Evolutionary conservation across 2,113 vertebrate species (phyloP).

Genomic region (Sinocyclocheilus maitianheensis): DNA sequence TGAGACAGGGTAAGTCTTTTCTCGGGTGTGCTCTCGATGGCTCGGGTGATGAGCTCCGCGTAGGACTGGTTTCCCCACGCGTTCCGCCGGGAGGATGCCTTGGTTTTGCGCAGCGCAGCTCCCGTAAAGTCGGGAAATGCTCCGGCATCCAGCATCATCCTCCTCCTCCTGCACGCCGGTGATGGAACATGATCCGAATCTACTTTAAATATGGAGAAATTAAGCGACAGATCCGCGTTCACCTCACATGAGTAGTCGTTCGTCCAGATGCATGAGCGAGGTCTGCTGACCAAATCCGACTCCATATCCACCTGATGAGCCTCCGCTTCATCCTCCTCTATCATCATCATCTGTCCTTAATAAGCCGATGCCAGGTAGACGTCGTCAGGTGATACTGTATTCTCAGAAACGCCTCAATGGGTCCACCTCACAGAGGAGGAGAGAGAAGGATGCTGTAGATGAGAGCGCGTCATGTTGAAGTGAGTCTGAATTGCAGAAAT

Average conservation of each 20-base stretch:
- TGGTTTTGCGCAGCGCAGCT: constrained; percentile 92
- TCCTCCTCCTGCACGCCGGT: constrained; percentile 79
- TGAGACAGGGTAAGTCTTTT: constrained; percentile 19
- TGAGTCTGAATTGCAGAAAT: background rate
- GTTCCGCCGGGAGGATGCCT: constrained; percentile 90
- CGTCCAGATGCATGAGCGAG: constrained; percentile 96
- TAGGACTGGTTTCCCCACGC: constrained; percentile 20
- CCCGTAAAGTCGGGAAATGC: constrained; percentile 78
- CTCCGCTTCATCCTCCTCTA: constrained; percentile 89
- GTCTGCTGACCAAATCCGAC: constrained; percentile 94
- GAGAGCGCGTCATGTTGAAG: constrained; percentile 10
- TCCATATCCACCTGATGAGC: constrained; percentile 94
- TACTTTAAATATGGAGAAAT: constrained; percentile 69
- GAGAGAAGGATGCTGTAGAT: background rate
- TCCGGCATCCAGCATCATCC: constrained; percentile 78
- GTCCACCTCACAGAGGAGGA: background rate
- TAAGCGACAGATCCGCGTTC: constrained; percentile 71
- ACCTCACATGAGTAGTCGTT: constrained; percentile 84
- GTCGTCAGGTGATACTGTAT: background rate
- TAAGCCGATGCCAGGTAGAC: constrained; percentile 41
- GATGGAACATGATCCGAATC: constrained; percentile 76
- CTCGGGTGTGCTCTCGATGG: constrained; percentile 24
- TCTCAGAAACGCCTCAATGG: background rate
- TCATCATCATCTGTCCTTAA: constrained; percentile 78
- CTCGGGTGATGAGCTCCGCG: constrained; percentile 25